These are phyloP conservation scores for Alviniconcha strummeri DNA, from an alignment of 2,888 invertebrate species.

Conservation along the genomic window DNA sequence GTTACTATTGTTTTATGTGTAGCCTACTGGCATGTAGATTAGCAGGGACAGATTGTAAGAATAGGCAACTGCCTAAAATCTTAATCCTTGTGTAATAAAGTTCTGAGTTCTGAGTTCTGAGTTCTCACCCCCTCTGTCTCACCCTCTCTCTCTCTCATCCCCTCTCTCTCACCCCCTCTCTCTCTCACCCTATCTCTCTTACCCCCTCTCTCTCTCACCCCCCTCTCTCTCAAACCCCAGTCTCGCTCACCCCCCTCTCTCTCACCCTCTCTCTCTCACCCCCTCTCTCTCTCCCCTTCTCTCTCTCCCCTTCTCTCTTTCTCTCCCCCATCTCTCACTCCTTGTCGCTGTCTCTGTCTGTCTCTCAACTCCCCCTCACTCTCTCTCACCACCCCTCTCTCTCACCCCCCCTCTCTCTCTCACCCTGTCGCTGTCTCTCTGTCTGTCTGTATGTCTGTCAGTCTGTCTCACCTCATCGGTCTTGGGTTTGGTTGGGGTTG, in stretches of 20 bases:
- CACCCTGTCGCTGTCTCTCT: neutral
- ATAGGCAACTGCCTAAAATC: no score
- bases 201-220: neutral
- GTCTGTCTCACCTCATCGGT: neutral
- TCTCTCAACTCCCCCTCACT: neutral
- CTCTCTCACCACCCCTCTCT: neutral
- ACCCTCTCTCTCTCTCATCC: neutral
- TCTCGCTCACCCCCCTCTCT: neutral
- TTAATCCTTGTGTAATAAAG: no score
- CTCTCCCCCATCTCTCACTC: neutral
- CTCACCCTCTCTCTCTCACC: neutral
- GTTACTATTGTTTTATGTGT: no score
- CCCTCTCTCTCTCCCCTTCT: conserved; percentile 8
- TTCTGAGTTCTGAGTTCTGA: neutral
- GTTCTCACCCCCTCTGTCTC: neutral
- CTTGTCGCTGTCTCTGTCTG: neutral
- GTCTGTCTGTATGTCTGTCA: neutral
- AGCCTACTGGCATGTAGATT: no score
- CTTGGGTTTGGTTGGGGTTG: no score
- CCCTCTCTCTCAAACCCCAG: neutral
- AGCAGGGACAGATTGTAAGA: no score
- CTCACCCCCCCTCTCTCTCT: neutral
- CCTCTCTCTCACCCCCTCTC: neutral
- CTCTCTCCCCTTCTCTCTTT: neutral
- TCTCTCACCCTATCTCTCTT: neutral